Base-by-base conservation (phyloP, 1,140 invertebrate species). In the Trichomalopsis sarcophagae region DNA sequence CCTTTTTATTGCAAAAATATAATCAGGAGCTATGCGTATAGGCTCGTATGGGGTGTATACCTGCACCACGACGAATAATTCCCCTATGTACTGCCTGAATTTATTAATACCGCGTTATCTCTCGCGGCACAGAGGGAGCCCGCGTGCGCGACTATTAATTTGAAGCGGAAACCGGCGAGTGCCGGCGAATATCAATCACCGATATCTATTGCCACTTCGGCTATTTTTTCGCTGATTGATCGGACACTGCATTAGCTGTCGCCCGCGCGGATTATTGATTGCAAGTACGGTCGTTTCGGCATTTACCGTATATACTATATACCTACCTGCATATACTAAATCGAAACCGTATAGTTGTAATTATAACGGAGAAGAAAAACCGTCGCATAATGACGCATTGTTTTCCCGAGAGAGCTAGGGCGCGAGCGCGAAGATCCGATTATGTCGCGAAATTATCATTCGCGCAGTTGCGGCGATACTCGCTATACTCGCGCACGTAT, bases 41-140 rank as follows among this genome's bases (percentile, higher is more conserved):
- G 27, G 30, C 11, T 17, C 50, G 14, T 27, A 73, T 36, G 21
- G 21, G 2, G 9, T 33, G 13, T 10, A 74, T 55, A 27, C 6
- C 2, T n/a, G 74, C 23, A 17, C 3, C 7, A 9, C n/a, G 55
- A 14, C 81, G n/a, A 82, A 82, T 66, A 55, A 82, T 82, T 75
- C 55, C 73, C 21, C 50, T 47, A 27, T 66, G 30, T 40, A 33
- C 55, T 36, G 27, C 73, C 27, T 75, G 62, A 82, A 82, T 82
- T 82, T 82, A 82, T 36, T 82, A 76, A 76, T 76, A 82, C 55
- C 50, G 33, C 74, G 82, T 83, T 83, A 83, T 83, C 82, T 76
- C 9, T 6, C 4, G 40, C 33, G 40, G 55, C 36, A 76, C 30
- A 27, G 27, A 27, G 27, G 27, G 27, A 76, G 9, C 55, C 9